Evolutionary conservation across 2,888 invertebrate species (phyloP).

Genomic region (Sepiola atlantica): DNA sequence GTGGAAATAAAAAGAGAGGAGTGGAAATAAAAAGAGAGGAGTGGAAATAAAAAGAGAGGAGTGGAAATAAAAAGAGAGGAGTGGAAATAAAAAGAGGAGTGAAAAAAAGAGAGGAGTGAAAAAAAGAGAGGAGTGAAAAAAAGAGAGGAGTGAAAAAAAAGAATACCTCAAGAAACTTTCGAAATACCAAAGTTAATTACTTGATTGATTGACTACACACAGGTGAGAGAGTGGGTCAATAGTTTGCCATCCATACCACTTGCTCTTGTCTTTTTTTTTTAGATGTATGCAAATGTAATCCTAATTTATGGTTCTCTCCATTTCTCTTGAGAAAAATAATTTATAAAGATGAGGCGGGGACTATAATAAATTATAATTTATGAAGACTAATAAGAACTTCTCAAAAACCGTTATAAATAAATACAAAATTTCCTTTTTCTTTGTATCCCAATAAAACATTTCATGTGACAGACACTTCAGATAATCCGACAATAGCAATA

Average conservation of each 20-base stretch:
- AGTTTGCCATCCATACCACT: not conserved
- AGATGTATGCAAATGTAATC: not conserved
- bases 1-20: not conserved
- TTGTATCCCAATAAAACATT: not conserved
- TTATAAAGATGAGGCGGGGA: not conserved
- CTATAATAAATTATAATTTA: not conserved
- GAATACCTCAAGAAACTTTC: too few species aligned
- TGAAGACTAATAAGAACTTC: not conserved
- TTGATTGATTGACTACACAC: not conserved
- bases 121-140: too few species aligned
- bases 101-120: not conserved
- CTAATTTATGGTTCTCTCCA: not conserved
- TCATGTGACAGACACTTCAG: not conserved
- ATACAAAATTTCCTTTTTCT: not conserved
- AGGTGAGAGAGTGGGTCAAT: not conserved
- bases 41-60: too few species aligned
- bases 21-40: not conserved
- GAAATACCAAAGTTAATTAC: not conserved
- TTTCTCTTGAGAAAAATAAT: not conserved
- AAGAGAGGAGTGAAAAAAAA: not conserved
- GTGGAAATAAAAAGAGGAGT: not conserved
- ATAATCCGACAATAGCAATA: not conserved
- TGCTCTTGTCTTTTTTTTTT: not conserved
- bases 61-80: not conserved
- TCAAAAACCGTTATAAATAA: not conserved